Percentiles rank a stretch among this genome's conserved stretches.
phyloP scores from a whole-genome alignment of 2,797 vertebrate species.

The Molossus molossus region DNA sequence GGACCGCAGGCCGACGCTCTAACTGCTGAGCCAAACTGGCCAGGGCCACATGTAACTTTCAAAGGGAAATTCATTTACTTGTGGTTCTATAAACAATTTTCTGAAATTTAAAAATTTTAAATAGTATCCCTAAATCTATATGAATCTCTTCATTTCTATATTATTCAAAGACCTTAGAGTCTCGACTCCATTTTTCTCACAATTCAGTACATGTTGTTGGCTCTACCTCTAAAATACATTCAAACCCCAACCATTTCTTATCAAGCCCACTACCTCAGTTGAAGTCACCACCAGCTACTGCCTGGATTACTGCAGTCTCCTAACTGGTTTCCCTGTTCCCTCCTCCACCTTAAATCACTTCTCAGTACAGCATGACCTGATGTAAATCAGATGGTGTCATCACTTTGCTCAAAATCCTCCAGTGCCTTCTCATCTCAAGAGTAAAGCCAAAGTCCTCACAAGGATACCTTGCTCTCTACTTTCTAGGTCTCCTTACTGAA shows the following conservation, averaged over 20 bases:
- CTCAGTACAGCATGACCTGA: not conserved
- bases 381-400: not conserved
- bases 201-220: not conserved
- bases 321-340: not conserved
- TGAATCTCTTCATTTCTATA: not conserved
- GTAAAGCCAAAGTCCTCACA: not conserved
- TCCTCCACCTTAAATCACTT: not conserved
- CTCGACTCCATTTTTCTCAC: not conserved
- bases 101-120: slow-evolving; percentile 38
- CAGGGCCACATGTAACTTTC: not conserved
- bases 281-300: not conserved
- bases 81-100: not conserved
- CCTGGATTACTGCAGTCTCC: not conserved
- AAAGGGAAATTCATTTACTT: slow-evolving; percentile 42
- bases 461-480: not conserved
- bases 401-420: not conserved
- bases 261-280: not conserved
- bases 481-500: not conserved
- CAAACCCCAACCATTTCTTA: not conserved
- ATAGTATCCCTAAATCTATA: not conserved
- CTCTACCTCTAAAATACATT: slow-evolving; percentile 30
- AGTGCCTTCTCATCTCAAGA: not conserved
- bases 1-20: no score
- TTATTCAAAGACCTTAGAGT: slow-evolving; percentile 11
- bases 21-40: no score